Percentiles rank a stretch among this genome's conserved stretches.
Conservation (phyloP, 1,140 invertebrate species). For the Trachelipus rathkii region DNA sequence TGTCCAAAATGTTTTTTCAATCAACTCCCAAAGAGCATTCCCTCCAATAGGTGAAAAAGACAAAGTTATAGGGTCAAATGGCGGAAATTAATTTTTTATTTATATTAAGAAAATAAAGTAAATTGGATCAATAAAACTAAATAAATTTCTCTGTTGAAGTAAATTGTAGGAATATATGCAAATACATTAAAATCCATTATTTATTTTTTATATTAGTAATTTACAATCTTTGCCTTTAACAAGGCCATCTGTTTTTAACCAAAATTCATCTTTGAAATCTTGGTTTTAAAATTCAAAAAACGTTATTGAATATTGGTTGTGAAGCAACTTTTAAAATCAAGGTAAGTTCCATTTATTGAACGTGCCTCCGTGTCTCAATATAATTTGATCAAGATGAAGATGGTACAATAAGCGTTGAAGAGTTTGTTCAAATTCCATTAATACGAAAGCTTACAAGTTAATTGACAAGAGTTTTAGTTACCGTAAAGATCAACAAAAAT, state of each 20-base stretch:
- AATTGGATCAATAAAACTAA: too few species aligned
- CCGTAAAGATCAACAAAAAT: background rate
- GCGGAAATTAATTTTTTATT: background rate
- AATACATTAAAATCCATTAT: too few species aligned
- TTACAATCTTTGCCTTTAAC: too few species aligned
- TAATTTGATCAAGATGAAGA: background rate
- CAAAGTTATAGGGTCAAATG: background rate
- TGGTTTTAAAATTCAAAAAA: too few species aligned
- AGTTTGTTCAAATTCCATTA: background rate
- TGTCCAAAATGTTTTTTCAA: background rate
- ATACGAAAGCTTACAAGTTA: background rate
- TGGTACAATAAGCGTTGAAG: background rate
- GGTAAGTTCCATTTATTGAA: background rate
- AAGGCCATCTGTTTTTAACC: too few species aligned
- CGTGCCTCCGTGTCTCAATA: too few species aligned
- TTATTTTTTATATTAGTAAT: too few species aligned
- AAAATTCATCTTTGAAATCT: background rate
- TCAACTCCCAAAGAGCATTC: background rate
- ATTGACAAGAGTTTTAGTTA: background rate
- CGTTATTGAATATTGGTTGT: too few species aligned
- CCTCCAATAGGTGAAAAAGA: background rate
- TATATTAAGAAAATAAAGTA: too few species aligned
- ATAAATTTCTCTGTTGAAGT: too few species aligned
- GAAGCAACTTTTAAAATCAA: background rate
- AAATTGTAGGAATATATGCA: too few species aligned